Evolutionary conservation across 1,140 invertebrate species (phyloP).

Genomic region (Drosophila sucinea): DNA sequence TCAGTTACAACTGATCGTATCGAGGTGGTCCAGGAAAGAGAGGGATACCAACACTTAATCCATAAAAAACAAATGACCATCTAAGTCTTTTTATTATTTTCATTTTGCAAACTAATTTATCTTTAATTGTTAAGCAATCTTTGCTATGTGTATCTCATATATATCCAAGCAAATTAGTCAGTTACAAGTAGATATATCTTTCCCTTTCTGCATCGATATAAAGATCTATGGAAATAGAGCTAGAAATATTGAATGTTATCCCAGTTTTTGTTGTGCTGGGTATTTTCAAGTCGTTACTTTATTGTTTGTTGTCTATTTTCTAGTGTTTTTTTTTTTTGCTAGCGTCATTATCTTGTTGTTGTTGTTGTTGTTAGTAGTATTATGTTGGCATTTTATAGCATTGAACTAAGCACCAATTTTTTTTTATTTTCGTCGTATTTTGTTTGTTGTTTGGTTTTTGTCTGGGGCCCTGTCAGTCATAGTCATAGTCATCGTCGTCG

Average conservation of each 20-base stretch:
- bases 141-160: too few species aligned
- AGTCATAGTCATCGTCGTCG: conserved; percentile 23
- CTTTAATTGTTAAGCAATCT: too few species aligned
- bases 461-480: conserved; percentile 19
- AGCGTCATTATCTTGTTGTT: conserved; percentile 18
- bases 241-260: too few species aligned
- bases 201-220: too few species aligned
- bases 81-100: too few species aligned
- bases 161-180: too few species aligned
- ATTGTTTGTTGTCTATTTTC: not conserved
- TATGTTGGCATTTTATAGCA: conserved; percentile 20
- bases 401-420: conserved; percentile 22
- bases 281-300: not conserved
- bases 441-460: conserved; percentile 7
- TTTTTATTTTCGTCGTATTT: not conserved
- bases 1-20: not conserved
- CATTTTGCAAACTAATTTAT: too few species aligned
- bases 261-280: not conserved
- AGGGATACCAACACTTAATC: too few species aligned
- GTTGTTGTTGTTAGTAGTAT: conserved; percentile 18
- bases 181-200: too few species aligned
- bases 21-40: too few species aligned
- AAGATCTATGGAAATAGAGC: too few species aligned
- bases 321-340: conserved; percentile 29
- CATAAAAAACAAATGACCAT: too few species aligned